Evolutionary conservation across 2,113 vertebrate species (phyloP).

Genomic region (Nannospalax galili): DNA sequence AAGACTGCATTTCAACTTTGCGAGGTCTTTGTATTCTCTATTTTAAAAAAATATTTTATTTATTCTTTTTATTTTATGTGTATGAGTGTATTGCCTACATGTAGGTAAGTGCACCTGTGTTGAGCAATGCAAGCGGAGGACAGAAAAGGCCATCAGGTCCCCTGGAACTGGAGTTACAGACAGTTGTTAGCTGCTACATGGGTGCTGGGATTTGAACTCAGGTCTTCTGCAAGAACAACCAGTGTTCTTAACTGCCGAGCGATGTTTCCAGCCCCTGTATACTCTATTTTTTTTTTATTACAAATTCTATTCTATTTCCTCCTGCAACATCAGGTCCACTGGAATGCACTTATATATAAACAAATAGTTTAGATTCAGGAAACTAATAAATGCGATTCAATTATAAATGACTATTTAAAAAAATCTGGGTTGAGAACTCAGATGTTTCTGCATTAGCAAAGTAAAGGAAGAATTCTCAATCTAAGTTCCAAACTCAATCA

Average conservation of each 20-base stretch:
- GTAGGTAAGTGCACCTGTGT: no score
- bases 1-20: background rate
- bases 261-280: no score
- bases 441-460: background rate
- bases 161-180: no score
- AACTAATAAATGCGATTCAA: slow-evolving; percentile 4
- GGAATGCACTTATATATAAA: background rate
- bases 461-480: background rate
- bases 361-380: background rate
- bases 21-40: background rate
- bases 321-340: background rate
- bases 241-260: no score
- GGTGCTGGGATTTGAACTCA: no score
- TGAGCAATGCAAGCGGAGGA: no score
- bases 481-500: background rate
- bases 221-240: no score
- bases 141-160: no score
- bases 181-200: no score
- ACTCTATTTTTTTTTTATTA: slow-evolving; percentile 13
- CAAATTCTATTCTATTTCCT: slow-evolving; percentile 3
- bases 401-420: background rate
- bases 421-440: background rate
- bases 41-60: no score
- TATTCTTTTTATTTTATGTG: no score
- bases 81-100: no score